A percentile compares a stretch with the other conserved stretches of the same genome.
Conservation (phyloP, 2,113 vertebrate species). For the Prunella fulvescens region DNA sequence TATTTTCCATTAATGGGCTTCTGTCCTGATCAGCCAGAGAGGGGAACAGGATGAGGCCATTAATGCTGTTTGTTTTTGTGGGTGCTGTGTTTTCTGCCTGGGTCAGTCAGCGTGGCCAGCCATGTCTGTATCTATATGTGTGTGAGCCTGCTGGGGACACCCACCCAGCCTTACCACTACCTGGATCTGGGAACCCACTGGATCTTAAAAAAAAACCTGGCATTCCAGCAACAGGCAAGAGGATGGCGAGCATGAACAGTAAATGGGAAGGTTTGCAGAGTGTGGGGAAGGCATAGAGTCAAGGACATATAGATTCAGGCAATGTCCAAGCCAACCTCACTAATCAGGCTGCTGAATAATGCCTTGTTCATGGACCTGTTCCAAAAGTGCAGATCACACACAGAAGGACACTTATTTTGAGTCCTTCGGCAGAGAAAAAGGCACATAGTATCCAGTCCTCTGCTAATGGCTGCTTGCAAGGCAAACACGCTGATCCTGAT, state of each 20-base stretch:
- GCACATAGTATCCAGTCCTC: not conserved
- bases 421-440: not conserved
- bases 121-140: fast-evolving
- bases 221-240: not conserved
- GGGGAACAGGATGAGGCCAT: not conserved
- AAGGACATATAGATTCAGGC: not conserved
- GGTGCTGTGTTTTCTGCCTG: not conserved
- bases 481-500: not conserved
- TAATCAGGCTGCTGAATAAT: not conserved
- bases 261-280: not conserved
- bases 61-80: not conserved
- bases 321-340: not conserved
- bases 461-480: not conserved
- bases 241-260: not conserved
- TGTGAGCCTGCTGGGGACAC: not conserved
- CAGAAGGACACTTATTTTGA: not conserved
- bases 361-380: not conserved
- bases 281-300: not conserved
- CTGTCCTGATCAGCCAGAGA: not conserved
- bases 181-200: not conserved
- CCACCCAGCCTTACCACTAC: not conserved
- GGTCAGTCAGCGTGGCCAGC: not conserved
- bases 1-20: not conserved
- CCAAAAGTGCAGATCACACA: not conserved
- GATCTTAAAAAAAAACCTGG: not conserved